These are phyloP conservation scores for Macrophya alboannulata DNA, from an alignment of 2,888 invertebrate species.

Conservation along the genomic window DNA sequence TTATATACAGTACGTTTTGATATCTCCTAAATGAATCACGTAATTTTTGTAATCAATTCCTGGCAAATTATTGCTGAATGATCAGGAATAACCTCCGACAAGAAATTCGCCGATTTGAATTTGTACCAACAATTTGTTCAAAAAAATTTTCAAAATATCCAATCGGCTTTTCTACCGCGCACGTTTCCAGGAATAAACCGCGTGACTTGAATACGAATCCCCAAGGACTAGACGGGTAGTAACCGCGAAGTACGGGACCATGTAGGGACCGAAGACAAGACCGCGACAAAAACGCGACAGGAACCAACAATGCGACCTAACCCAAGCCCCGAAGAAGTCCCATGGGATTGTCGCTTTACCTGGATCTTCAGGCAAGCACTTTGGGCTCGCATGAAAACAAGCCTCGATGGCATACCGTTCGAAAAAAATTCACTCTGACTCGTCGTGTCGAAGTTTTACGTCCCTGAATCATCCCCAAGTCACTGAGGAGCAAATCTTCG, in stretches of 20 bases:
- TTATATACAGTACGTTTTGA: background rate
- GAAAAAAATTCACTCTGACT: constrained; percentile 36
- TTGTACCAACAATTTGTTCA: constrained; percentile 26
- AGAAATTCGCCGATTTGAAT: background rate
- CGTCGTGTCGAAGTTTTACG: constrained; percentile 10
- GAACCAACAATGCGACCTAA: constrained; percentile 57
- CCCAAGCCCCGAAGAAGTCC: constrained; percentile 60
- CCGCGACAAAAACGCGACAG: constrained; percentile 59
- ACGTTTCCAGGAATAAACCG: constrained; percentile 72
- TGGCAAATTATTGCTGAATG: background rate
- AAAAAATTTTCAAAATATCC: constrained; percentile 57
- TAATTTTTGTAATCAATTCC: background rate
- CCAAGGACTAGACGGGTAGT: constrained; percentile 65
- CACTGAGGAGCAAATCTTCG: background rate
- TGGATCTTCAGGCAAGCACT: constrained; percentile 57
- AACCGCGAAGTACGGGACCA: constrained; percentile 74
- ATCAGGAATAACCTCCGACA: background rate
- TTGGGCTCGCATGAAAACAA: constrained; percentile 35
- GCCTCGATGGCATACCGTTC: constrained; percentile 28
- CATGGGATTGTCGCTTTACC: constrained; percentile 68
- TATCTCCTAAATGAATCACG: background rate
- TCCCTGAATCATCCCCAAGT: constrained; percentile 7
- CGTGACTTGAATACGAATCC: constrained; percentile 77
- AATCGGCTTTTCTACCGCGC: constrained; percentile 56
- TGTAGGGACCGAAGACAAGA: constrained; percentile 69